These are phyloP conservation scores for Sarotherodon lohbergeri DNA, from an alignment of 2,113 vertebrate species.

Conservation along the genomic window DNA sequence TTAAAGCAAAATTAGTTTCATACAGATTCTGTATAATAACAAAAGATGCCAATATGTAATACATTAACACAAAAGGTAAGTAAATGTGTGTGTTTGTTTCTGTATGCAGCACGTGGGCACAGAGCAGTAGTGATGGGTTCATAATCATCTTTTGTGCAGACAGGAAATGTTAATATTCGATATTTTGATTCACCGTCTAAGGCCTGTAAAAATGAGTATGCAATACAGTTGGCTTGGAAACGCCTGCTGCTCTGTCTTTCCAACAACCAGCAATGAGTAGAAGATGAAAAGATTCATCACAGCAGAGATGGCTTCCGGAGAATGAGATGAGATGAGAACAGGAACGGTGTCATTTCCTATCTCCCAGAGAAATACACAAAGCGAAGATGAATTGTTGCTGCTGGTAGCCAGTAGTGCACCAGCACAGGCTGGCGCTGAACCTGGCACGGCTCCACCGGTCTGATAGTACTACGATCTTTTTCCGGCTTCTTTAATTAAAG, in stretches of 20 bases:
- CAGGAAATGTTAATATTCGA: slow-evolving; percentile 32
- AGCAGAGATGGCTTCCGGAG: slow-evolving; percentile 50
- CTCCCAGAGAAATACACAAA: slow-evolving; percentile 50
- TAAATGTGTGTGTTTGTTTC: not conserved
- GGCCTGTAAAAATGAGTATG: slow-evolving; percentile 10
- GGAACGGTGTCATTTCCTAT: slow-evolving; percentile 54
- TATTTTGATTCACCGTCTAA: slow-evolving; percentile 39
- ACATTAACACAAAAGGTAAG: not conserved
- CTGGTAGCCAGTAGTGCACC: not conserved
- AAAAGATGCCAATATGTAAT: not conserved
- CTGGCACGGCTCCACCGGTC: not conserved
- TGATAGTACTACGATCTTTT: not conserved
- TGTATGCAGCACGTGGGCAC: not conserved
- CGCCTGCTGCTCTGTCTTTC: slow-evolving; percentile 22
- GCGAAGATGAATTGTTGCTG: slow-evolving; percentile 35
- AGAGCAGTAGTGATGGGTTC: not conserved
- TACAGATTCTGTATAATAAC: not conserved
- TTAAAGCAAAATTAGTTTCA: not conserved
- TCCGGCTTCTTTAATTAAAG: slow-evolving; percentile 26
- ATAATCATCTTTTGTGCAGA: slow-evolving; percentile 22
- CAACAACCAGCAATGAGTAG: slow-evolving; percentile 26
- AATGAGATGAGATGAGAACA: slow-evolving; percentile 54
- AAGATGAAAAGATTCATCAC: slow-evolving; percentile 66
- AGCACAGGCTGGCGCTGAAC: not conserved
- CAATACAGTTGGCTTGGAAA: slow-evolving; percentile 39